Evolutionary conservation across 2,113 vertebrate genomes (phyloP), one percentile per base, ranked within the genome.

Genomic region (Scytalopus superciliaris): DNA sequence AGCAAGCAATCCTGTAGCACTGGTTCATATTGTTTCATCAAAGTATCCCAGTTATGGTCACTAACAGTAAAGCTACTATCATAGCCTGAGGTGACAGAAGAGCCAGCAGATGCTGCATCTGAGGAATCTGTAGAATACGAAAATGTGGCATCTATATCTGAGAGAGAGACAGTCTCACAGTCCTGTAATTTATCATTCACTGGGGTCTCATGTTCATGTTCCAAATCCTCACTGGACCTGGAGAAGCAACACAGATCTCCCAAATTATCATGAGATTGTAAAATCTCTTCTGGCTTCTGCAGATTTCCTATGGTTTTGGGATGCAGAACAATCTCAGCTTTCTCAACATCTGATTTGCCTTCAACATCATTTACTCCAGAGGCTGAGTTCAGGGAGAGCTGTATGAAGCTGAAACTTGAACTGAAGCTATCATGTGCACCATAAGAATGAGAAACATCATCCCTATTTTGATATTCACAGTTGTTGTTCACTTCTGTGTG

Each of bases 321-420:
- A 79, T 42, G 89, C 35, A 24, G 68, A 70, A 68, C 4, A 0
- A 24, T 19, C 49, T 96, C 70, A 0, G 47, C 12, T 72, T 96
- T 91, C 82, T 93, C 39, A 10, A 53, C 0, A 0, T 86, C 9
- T 7, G 25, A 81, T 37, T 90, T 96, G 72, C 79, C 86, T 83
- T 96, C 95, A 30, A 90, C 81, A 68, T 86, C 49, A 2, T 88
- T 94, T 5, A 81, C 78, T 42, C 89, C 94, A 56, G 94, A 95
- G 3, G 85, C 78, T 2, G 25, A 95, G 69, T 88, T 93, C 21
- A 99, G 93, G 4, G 98, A 99, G 63, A 98, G 97, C 55, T 96
- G 98, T 84, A 99, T 99, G 94, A 99, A 99, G 94, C 98, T 99
- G 79, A 99, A 99, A 94, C 94, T 98, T 62, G 99, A 99, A 89